Evolutionary conservation across 2,113 vertebrate genomes (phyloP).

Genomic region (Coracopsis vasa): DNA sequence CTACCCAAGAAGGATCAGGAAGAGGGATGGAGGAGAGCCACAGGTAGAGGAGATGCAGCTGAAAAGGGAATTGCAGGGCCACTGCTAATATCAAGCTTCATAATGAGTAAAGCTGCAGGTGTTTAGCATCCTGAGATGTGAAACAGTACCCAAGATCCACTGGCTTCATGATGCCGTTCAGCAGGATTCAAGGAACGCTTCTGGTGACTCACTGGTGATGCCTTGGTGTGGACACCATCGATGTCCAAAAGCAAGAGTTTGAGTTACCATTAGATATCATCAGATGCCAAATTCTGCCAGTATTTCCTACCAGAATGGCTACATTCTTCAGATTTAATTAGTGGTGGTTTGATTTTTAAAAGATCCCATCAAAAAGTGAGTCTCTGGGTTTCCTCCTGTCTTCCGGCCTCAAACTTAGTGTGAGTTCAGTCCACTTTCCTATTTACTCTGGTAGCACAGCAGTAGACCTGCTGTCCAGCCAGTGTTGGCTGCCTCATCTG

Average conservation of each 20-base stretch:
- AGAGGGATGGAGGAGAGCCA: neutral
- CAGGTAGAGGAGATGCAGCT: neutral
- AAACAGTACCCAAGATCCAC: neutral
- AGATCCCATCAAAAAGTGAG: neutral
- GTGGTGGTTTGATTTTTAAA: neutral
- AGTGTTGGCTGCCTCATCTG: neutral
- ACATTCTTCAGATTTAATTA: neutral
- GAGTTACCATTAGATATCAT: neutral
- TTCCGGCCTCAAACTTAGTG: neutral
- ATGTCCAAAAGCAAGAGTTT: neutral
- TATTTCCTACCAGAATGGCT: neutral
- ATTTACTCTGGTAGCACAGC: neutral
- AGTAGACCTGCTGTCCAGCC: neutral
- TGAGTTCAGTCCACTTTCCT: neutral
- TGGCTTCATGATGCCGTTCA: neutral
- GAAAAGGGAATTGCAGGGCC: neutral
- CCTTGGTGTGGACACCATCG: neutral
- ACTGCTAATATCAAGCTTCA: neutral
- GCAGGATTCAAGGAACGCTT: neutral
- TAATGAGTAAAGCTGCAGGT: neutral
- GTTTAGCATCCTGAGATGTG: neutral
- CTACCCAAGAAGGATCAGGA: rapidly evolving
- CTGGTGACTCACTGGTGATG: neutral
- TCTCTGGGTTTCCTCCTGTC: neutral
- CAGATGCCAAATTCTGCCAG: neutral